phyloP scores from a whole-genome alignment of 2,113 vertebrate species.

The Neodontobutis hainanensis region DNA sequence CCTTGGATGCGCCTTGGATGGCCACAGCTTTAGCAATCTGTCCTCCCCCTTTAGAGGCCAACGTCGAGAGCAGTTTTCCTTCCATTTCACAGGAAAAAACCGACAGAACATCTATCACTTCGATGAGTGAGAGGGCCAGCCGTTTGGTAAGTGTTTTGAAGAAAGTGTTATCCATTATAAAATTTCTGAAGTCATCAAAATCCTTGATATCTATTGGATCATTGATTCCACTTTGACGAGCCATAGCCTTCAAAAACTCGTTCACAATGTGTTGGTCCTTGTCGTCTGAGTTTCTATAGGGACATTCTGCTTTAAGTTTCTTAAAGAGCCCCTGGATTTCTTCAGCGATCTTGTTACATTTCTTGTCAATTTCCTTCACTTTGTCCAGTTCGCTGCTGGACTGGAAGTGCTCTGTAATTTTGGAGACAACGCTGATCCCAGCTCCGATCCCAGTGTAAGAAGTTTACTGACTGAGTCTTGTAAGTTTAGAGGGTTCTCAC shows the following conservation, averaged over 20 bases:
- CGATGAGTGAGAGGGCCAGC: background rate
- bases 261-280: background rate
- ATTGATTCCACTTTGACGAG: background rate
- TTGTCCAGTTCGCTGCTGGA: background rate
- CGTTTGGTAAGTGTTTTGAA: background rate
- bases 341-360: background rate
- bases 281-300: background rate
- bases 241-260: conserved; percentile 1
- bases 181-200: background rate
- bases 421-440: background rate
- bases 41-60: background rate
- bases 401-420: background rate
- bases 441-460: too few species aligned
- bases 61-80: background rate
- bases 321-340: background rate
- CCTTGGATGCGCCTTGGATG: background rate
- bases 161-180: background rate
- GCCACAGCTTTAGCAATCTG: background rate
- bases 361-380: background rate
- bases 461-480: too few species aligned
- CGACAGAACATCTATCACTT: background rate
- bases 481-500: too few species aligned
- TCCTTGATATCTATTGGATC: background rate
- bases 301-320: background rate
- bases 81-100: background rate